Base-by-base conservation (phyloP, 37 sponge, comb jelly and placozoan genomes). In the Amphimedon queenslandica region DNA sequence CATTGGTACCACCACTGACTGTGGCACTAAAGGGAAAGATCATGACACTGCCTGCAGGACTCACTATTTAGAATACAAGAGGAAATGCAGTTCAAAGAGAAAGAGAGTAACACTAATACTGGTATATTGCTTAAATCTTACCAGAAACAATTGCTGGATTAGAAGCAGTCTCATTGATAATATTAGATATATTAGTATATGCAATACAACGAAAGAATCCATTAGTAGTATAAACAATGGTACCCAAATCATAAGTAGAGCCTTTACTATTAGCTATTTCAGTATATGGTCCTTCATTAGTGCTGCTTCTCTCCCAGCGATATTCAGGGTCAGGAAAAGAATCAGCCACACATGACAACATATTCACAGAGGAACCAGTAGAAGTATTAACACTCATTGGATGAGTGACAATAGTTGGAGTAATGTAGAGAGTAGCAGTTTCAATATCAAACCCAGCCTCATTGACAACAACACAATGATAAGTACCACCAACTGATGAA, bases 1-100 rank as follows among this genome's bases (percentile, higher is more conserved):
- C 73, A 39, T 23, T 2, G 13, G 34, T 57, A 21, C 13, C 33
- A 5, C n/a, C 38, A 30, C 28, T 63, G 35, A 43, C 51, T 5
- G 34, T 40, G 2, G 40, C 0, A 30, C 21, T 39, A 25, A 37
- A 18, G 2, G 73, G 71, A 33, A 6, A 3, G 23, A 80, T 61
- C 1, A 18, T 63, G 3, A 80, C 80, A 42, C 42, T 31, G 34
- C 38, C 58, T 3, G 31, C 16, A 33, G 73, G 73, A 28, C 72
- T 71, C 42, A 79, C 66, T 63, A 35, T 3, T n/a, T n/a, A n/a
- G n/a, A 75, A 10, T 23, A 8, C 33, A 25, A 66, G 42, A 8
- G 16, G 6, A 18, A 33, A 10, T 18, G 6, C 20, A 16, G 5
- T 29, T 18, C 31, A 67, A 33, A 18, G 8, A n/a, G n/a, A n/a